phyloP scores from a whole-genome alignment of 2,797 vertebrate genomes.

The Crocodylus rhombifer region DNA sequence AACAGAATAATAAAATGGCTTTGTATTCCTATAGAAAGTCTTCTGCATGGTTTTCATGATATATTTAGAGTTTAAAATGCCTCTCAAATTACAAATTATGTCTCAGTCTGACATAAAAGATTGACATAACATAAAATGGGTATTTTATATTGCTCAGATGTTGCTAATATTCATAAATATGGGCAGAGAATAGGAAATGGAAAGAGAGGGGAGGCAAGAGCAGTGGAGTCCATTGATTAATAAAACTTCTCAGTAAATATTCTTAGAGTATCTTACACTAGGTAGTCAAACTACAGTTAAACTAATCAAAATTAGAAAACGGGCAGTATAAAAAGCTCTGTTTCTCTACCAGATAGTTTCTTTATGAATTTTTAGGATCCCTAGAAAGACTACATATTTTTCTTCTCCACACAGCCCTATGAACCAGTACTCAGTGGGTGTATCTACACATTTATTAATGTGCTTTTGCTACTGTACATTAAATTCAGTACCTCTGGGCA shows the following conservation, averaged over 20 bases:
- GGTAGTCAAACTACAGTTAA: background rate
- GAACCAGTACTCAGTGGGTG: background rate
- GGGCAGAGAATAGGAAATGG: fast-evolving
- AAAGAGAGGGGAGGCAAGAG: background rate
- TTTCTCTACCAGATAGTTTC: background rate
- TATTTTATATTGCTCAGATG: background rate
- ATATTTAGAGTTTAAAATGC: background rate
- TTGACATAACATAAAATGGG: background rate
- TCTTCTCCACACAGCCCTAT: too few relatives aligned
- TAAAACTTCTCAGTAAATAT: background rate
- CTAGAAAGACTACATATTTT: background rate
- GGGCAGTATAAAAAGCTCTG: background rate
- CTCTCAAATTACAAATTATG: background rate
- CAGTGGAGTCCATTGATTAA: background rate
- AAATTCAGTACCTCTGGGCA: too few relatives aligned
- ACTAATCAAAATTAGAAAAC: fast-evolving
- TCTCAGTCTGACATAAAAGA: background rate
- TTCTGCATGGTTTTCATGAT: background rate
- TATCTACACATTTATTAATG: too few relatives aligned
- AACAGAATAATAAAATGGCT: background rate
- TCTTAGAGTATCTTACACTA: background rate
- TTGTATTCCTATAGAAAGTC: background rate
- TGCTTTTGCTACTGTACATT: too few relatives aligned
- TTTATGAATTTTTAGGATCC: background rate
- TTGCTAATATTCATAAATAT: background rate